Evolutionary conservation across 2,888 invertebrate species (phyloP).

Genomic region (Rotaria magnacalcarata): DNA sequence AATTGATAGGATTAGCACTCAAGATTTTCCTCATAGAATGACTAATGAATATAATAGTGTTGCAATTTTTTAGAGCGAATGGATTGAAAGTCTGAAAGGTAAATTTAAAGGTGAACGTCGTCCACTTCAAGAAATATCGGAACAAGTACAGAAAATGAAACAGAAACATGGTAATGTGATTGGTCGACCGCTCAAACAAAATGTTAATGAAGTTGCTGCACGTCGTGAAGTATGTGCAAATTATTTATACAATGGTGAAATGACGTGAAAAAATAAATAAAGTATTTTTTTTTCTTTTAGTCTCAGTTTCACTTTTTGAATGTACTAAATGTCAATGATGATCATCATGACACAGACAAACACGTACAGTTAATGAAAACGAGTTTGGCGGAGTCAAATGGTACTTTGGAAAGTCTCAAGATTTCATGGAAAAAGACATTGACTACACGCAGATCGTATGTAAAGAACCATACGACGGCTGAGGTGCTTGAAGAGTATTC

Average conservation of each 20-base stretch:
- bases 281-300: background rate
- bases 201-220: background rate
- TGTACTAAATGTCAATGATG: background rate
- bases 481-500: background rate
- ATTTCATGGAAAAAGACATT: background rate
- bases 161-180: background rate
- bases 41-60: background rate
- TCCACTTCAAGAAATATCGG: background rate
- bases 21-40: background rate
- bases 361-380: background rate
- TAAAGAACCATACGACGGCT: background rate
- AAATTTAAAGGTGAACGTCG: background rate
- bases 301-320: background rate
- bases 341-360: background rate
- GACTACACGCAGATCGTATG: background rate
- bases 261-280: background rate
- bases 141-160: background rate
- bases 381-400: background rate
- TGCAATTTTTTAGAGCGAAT: background rate
- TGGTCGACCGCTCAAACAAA: background rate
- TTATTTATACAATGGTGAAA: background rate
- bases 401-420: background rate
- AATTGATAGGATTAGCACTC: background rate
- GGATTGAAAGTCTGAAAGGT: background rate
- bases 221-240: background rate